Evolutionary conservation across 2,888 invertebrate species (phyloP).

Genomic region (Hipparchia semele): DNA sequence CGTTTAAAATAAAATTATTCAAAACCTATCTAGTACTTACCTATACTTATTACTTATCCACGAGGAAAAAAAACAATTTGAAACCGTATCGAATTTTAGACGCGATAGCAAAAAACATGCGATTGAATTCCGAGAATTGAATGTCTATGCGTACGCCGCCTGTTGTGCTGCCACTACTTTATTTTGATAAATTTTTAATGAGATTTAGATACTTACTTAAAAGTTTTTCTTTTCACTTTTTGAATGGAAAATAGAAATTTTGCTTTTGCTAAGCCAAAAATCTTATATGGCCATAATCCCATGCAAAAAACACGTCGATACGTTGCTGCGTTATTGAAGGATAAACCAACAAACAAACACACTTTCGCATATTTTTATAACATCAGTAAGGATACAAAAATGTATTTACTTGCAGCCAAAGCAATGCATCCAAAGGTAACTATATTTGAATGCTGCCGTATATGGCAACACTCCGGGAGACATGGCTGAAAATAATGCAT

Average conservation of each 20-base stretch:
- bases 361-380: too few relatives aligned
- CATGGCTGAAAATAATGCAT: constrained; percentile 74
- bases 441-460: constrained; percentile 52
- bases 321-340: too few relatives aligned
- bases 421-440: constrained; percentile 31
- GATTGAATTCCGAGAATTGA: constrained; percentile 16
- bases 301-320: too few relatives aligned
- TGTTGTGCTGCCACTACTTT: background rate
- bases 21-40: background rate
- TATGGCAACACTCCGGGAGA: constrained; percentile 71
- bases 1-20: background rate
- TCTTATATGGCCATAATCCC: too few relatives aligned
- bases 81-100: constrained; percentile 13
- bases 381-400: background rate
- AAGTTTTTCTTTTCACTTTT: background rate
- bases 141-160: constrained; percentile 11
- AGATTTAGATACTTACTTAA: background rate
- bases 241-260: too few relatives aligned
- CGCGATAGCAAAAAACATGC: constrained; percentile 17
- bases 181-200: background rate
- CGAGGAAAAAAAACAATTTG: constrained; percentile 17
- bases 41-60: background rate
- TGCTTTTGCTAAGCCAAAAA: too few relatives aligned
- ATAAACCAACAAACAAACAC: too few relatives aligned
- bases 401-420: constrained; percentile 13